Conservation (phyloP, 2,888 invertebrate genomes). For the Marronus borbonicus region DNA sequence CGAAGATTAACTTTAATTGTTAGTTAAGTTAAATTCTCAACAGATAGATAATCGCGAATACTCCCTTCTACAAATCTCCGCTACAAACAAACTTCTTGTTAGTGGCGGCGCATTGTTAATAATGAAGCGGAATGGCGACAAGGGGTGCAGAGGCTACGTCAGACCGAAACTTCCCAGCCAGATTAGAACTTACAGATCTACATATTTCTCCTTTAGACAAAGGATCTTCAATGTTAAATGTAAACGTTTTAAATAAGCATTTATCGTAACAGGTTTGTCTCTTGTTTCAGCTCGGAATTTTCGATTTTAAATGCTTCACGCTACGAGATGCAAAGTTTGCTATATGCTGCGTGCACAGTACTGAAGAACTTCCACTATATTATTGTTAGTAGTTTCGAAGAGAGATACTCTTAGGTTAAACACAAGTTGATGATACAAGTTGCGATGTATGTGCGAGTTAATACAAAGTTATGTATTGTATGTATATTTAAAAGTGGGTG, state of each 20-base stretch:
- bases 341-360: too few relatives aligned
- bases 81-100: conserved; percentile 52
- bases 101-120: conserved; percentile 30
- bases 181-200: conserved; percentile 42
- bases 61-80: conserved; percentile 60
- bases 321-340: too few relatives aligned
- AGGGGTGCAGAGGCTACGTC: neutral
- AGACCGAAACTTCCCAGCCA: conserved; percentile 45
- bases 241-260: conserved; percentile 13
- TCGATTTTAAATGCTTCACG: too few relatives aligned
- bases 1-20: conserved; percentile 65
- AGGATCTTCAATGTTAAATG: conserved; percentile 11
- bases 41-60: conserved; percentile 63
- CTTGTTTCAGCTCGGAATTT: too few relatives aligned
- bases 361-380: too few relatives aligned
- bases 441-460: too few relatives aligned
- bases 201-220: conserved; percentile 35
- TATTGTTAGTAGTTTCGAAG: too few relatives aligned
- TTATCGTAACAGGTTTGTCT: too few relatives aligned
- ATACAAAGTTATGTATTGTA: too few relatives aligned
- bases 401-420: too few relatives aligned
- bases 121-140: conserved; percentile 26
- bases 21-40: conserved; percentile 64
- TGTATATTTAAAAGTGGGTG: too few relatives aligned
- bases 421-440: too few relatives aligned